Percentiles rank a stretch among this genome's conserved stretches.
These are phyloP conservation scores for Guaruba guarouba DNA, from an alignment of 2,113 vertebrate species.

Conservation along the genomic window DNA sequence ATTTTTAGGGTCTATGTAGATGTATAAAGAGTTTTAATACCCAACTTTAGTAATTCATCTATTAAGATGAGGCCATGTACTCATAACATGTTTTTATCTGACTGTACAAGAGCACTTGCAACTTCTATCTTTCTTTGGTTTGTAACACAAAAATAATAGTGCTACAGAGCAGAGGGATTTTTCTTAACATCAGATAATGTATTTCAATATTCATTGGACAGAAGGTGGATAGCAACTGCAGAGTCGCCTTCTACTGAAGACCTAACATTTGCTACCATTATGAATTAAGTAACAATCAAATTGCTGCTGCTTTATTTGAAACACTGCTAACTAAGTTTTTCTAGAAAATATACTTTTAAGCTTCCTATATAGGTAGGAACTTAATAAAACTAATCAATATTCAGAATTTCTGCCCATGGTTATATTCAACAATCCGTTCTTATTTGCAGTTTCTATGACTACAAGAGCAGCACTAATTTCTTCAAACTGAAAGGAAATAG, in stretches of 20 bases:
- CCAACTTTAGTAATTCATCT: not conserved
- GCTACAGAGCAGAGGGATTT: not conserved
- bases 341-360: not conserved
- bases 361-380: not conserved
- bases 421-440: not conserved
- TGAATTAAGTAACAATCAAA: not conserved
- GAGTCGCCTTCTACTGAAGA: not conserved
- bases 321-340: not conserved
- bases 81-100: not conserved
- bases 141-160: not conserved
- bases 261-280: not conserved
- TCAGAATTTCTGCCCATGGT: not conserved
- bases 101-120: not conserved
- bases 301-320: not conserved
- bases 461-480: not conserved
- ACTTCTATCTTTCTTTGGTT: not conserved
- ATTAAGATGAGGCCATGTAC: not conserved
- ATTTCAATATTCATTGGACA: not conserved
- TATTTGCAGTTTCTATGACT: conserved; percentile 29
- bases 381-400: not conserved
- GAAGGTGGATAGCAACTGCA: not conserved
- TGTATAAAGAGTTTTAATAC: not conserved
- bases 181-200: not conserved
- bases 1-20: not conserved
- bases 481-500: not conserved